Evolutionary conservation across 2,888 invertebrate species (phyloP), one percentile per base, ranked within the genome.

Genomic region (Patella pellucida): DNA sequence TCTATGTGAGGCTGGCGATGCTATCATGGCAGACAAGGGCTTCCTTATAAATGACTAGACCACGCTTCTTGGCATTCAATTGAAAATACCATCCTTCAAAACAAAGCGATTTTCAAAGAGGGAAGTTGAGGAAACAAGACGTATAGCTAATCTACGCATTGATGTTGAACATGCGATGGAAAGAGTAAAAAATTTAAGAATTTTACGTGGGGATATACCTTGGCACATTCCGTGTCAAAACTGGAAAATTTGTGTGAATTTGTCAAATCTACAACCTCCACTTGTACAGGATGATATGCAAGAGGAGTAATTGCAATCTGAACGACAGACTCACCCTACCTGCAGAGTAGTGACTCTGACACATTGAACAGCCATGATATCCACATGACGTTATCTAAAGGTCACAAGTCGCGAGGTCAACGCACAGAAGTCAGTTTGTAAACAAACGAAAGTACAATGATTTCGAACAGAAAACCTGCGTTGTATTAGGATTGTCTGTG

Each of bases 1-100:
- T 52, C 52, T 77, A 27, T 74, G 73, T 69, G 80, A 83, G 68
- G 9, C 68, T 27, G 80, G 80, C 31, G 81, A 83, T 73, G 73
- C 72, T 27, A 76, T 83, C 0, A 82, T 82, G 81, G 82, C 78
- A 11, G 82, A 82, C 52, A 82, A 79, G 51, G 81, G 80, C 0
- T 82, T 83, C 69, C 15, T 72, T n/a, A 79, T 81, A 16, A 14
- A 70, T 4, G 79, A 81, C 52, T 51, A 78, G 31, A 73, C 78
- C 23, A 72, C 72, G 54, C 73, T 76, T 41, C 68, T 27, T 51
- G 72, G 73, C 3, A 62, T 78, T 14, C 27, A 71, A 12, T n/a
- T 82, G 62, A 62, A 19, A 14, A 62, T 62, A 19, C 19, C 19
- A 62, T 19, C 62, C 62, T n/a, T 62, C 9, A 62, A 62, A 19